Conservation (phyloP, 1,140 invertebrate species). For the Brachionus calyciflorus region DNA sequence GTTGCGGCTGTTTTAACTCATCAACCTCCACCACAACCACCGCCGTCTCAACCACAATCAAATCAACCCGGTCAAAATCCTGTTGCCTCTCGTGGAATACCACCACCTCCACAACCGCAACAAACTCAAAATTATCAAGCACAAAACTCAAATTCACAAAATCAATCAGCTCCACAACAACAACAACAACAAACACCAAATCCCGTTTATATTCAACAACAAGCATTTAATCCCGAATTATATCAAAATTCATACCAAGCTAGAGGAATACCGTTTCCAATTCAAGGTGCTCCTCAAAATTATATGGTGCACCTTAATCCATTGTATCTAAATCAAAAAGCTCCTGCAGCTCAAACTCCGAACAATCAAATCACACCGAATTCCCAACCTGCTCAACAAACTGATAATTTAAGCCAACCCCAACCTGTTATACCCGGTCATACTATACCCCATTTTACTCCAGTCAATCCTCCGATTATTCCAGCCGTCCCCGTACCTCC, state of each 20-base stretch:
- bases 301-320: not conserved
- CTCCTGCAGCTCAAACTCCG: too few species aligned
- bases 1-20: not conserved
- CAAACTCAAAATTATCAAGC: not conserved
- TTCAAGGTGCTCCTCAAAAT: not conserved
- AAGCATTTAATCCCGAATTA: not conserved
- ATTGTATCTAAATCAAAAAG: too few species aligned
- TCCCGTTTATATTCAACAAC: too few species aligned
- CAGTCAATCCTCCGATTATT: not conserved
- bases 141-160: too few species aligned
- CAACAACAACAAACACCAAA: too few species aligned
- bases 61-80: not conserved
- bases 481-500: not conserved
- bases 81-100: not conserved
- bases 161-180: not conserved
- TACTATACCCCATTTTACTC: not conserved
- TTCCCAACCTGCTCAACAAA: not conserved
- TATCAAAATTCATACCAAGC: too few species aligned
- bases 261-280: too few species aligned
- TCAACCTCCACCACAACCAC: not conserved
- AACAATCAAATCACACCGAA: too few species aligned
- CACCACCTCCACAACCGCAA: not conserved
- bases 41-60: not conserved
- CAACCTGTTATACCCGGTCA: not conserved
- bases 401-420: not conserved